phyloP scores from a whole-genome alignment of 2,113 vertebrate species.

The Pelecanus crispus region DNA sequence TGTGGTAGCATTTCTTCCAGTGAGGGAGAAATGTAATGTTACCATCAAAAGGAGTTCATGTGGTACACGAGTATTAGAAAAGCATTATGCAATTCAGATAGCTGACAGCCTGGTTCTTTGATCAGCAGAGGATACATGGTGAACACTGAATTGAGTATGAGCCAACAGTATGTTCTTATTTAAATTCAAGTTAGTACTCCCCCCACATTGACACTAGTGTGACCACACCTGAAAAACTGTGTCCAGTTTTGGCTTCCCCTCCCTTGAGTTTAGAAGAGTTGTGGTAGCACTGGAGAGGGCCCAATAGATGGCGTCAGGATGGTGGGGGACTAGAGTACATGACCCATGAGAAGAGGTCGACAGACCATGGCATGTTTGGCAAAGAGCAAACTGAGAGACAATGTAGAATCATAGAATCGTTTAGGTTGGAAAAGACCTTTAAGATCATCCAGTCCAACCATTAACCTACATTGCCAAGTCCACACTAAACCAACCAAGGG shows the following conservation, averaged over 20 bases:
- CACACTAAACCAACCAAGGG: no score
- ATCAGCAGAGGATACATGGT: not conserved
- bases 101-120: not conserved
- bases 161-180: not conserved
- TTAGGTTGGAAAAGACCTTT: no score
- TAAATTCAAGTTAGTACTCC: not conserved
- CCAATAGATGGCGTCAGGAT: not conserved
- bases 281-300: not conserved
- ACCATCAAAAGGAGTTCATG: not conserved
- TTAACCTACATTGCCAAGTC: no score
- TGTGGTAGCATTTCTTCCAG: not conserved
- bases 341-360: not conserved
- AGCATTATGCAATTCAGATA: not conserved
- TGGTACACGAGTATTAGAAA: not conserved
- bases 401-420: no score
- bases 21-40: not conserved
- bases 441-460: no score
- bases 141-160: not conserved
- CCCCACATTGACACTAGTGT: not conserved
- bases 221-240: not conserved
- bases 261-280: not conserved
- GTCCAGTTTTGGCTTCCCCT: not conserved
- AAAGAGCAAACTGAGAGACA: not conserved
- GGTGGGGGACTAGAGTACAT: not conserved
- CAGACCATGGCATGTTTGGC: not conserved